Evolutionary conservation across 2,888 invertebrate genomes (phyloP), one percentile per base, ranked within the genome.

Genomic region (Acleris emargana): DNA sequence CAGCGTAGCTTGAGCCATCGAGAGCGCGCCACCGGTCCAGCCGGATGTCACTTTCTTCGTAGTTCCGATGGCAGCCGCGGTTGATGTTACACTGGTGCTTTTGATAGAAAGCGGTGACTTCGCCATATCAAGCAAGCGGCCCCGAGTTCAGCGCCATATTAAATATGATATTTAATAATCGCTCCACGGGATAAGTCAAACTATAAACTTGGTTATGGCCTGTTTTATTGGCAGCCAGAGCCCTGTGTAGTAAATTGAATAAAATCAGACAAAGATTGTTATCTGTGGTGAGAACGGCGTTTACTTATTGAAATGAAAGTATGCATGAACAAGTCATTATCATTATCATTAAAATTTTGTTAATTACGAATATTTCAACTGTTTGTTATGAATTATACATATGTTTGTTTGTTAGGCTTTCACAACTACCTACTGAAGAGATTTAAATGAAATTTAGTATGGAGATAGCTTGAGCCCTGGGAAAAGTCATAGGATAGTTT

Each of bases 61-160:
- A 72, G 70, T 74, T 69, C 68, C 52, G 61, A 67, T 68, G 68
- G 69, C 71, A 61, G 63, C 72, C 77, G 71, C 64, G 69, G 81
- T 2, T 77, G 80, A 73, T 69, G 58, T 57, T 76, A 81, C 20
- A 61, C 45, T 83, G 86, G 88, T 67, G 11, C 38, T 32, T 6
- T 49, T 38, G 62, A 74, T 87, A 89, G 89, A 90, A 90, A 90
- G 88, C 83, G 76, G 75, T 73, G 67, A 77, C 76, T 75, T 84
- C 79, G 79, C 87, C 87, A 86, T 88, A 87, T 83, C 78, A 74
- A 86, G 88, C 78, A 71, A 78, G 78, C 73, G 69, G 82, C 75
- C 75, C 69, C 74, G 68, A 71, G 73, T 42, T 17, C 62, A 43
- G 68, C 47, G 77, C 76, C 78, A 79, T 79, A 79, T 81, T 79